A percentile compares a stretch with the other conserved stretches of the same genome.
Conservation (phyloP, 2,797 vertebrate genomes). For the Heteromormyrus szaboi region DNA sequence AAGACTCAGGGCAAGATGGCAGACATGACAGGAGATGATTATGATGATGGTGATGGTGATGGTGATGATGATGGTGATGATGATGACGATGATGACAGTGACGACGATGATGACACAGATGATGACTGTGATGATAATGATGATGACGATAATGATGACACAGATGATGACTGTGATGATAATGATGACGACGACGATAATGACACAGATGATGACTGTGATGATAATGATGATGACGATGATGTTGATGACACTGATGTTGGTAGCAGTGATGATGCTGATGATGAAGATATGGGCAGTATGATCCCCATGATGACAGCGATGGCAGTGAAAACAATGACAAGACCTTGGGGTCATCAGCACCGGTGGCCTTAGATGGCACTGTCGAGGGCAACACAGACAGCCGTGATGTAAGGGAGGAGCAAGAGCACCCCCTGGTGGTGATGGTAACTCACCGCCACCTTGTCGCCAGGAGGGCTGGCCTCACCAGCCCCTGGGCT, state of each 20-base stretch:
- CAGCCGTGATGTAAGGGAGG: background rate
- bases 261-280: background rate
- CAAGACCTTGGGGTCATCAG: background rate
- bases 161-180: background rate
- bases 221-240: background rate
- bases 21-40: background rate
- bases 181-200: background rate
- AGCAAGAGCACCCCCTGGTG: background rate
- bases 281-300: background rate
- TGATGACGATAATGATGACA: background rate
- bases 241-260: slow-evolving; percentile 1
- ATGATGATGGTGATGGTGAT: background rate
- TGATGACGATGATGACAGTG: background rate
- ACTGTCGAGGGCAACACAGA: background rate
- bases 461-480: slow-evolving; percentile 39
- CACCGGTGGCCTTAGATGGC: background rate
- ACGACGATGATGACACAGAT: background rate
- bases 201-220: background rate
- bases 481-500: slow-evolving; percentile 24
- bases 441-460: slow-evolving; percentile 52
- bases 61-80: background rate
- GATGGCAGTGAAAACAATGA: background rate
- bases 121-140: background rate
- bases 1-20: background rate
- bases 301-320: background rate